Evolutionary conservation across 2,797 vertebrate species (phyloP).

Genomic region (Pangasius sanitwongsei): DNA sequence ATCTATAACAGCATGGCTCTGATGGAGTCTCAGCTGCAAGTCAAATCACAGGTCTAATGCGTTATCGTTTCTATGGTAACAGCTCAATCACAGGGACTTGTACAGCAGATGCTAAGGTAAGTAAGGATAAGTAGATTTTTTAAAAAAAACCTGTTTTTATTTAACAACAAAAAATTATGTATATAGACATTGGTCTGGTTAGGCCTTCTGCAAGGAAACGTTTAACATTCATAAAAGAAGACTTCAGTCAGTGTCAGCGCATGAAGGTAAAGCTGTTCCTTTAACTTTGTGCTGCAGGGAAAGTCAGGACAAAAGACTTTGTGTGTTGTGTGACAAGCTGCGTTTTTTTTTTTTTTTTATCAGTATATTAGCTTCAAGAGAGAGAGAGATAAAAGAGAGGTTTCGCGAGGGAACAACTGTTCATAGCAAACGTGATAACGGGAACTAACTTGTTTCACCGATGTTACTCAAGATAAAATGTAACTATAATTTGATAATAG

Average conservation of each 20-base stretch:
- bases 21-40: neutral
- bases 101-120: neutral
- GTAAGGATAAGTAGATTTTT: neutral
- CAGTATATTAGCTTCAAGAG: neutral
- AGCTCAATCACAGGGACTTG: neutral
- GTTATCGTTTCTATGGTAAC: neutral
- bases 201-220: no score
- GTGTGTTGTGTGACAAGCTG: no score
- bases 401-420: neutral
- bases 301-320: no score
- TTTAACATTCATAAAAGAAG: no score
- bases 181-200: neutral
- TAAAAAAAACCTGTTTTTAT: neutral
- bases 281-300: no score
- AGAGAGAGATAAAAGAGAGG: neutral
- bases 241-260: no score
- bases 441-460: neutral
- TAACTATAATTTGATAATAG: neutral
- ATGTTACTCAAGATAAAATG: neutral
- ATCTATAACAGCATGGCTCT: neutral
- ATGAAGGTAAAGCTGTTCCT: no score
- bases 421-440: neutral
- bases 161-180: neutral
- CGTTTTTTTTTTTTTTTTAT: no score
- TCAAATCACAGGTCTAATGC: neutral